These are phyloP conservation scores for Streptopelia turtur DNA, from an alignment of 2,797 vertebrate genomes.

Conservation along the genomic window DNA sequence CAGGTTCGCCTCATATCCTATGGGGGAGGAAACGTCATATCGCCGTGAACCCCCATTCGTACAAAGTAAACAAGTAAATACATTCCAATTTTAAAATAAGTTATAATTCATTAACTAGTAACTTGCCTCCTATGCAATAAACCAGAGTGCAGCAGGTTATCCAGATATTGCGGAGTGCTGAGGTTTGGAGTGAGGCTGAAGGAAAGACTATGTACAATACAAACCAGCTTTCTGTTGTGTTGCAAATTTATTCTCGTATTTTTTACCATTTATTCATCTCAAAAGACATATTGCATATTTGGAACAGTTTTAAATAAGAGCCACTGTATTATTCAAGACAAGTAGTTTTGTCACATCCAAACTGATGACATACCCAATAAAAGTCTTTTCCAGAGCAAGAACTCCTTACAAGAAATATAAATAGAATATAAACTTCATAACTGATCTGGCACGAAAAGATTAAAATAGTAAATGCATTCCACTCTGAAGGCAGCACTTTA, in stretches of 20 bases:
- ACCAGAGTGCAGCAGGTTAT: background rate
- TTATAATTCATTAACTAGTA: background rate
- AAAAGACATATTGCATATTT: constrained; percentile 64
- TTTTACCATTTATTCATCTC: constrained; percentile 65
- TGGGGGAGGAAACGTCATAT: background rate
- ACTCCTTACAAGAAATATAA: constrained; percentile 53
- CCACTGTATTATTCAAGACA: constrained; percentile 47
- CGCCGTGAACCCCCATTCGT: background rate
- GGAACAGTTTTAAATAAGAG: constrained; percentile 55
- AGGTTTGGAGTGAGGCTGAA: constrained; percentile 18
- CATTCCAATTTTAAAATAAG: background rate
- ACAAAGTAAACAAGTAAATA: background rate
- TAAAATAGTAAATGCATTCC: constrained; percentile 28
- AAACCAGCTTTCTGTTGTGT: constrained; percentile 39
- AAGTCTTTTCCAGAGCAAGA: constrained; percentile 54
- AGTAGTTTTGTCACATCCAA: constrained; percentile 53
- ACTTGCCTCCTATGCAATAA: background rate
- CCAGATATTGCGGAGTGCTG: background rate
- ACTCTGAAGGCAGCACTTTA: constrained; percentile 10
- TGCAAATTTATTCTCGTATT: constrained; percentile 50
- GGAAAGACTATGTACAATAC: constrained; percentile 60
- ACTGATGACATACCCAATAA: constrained; percentile 34
- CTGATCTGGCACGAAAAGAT: constrained; percentile 16
- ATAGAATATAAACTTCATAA: constrained; percentile 48
- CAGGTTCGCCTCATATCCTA: background rate